Conservation (phyloP, 2,888 invertebrate genomes). For the Automeris io region DNA sequence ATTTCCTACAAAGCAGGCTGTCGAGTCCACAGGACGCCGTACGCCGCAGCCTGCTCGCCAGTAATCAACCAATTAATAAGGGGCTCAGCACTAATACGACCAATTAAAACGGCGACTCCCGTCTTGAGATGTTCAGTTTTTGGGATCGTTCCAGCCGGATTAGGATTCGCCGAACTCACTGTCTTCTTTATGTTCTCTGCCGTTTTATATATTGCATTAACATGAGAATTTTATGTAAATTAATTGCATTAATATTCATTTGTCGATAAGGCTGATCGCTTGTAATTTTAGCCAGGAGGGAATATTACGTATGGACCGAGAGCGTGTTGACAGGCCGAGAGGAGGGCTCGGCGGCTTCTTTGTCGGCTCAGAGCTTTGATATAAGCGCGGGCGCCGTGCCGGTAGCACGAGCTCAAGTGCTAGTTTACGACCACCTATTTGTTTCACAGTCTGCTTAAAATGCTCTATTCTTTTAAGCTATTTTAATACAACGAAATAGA, state of each 20-base stretch:
- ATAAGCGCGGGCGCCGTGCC: constrained; percentile 63
- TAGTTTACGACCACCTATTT: constrained; percentile 66
- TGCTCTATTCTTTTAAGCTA: too few relatives aligned
- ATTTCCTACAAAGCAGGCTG: not conserved
- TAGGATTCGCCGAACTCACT: constrained; percentile 47
- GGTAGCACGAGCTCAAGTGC: constrained; percentile 49
- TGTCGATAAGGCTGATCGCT: constrained; percentile 57
- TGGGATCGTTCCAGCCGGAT: constrained; percentile 70
- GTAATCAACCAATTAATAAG: constrained; percentile 76
- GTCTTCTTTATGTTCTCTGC: constrained; percentile 31
- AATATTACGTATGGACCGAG: constrained; percentile 55
- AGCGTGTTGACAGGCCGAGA: constrained; percentile 67
- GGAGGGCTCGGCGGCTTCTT: constrained; percentile 47
- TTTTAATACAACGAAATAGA: too few relatives aligned
- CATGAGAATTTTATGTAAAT: constrained; percentile 55
- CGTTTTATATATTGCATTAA: constrained; percentile 20
- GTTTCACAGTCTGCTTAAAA: constrained; percentile 61
- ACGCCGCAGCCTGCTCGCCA: constrained; percentile 48
- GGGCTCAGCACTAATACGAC: constrained; percentile 68
- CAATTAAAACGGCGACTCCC: constrained; percentile 70
- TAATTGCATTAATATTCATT: constrained; percentile 54
- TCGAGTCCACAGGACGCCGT: constrained; percentile 12
- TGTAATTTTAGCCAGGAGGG: constrained; percentile 61
- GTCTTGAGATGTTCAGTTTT: constrained; percentile 72
- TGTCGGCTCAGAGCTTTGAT: constrained; percentile 64